Evolutionary conservation across 2,888 invertebrate genomes (phyloP).

Genomic region (Tenodera sinensis): DNA sequence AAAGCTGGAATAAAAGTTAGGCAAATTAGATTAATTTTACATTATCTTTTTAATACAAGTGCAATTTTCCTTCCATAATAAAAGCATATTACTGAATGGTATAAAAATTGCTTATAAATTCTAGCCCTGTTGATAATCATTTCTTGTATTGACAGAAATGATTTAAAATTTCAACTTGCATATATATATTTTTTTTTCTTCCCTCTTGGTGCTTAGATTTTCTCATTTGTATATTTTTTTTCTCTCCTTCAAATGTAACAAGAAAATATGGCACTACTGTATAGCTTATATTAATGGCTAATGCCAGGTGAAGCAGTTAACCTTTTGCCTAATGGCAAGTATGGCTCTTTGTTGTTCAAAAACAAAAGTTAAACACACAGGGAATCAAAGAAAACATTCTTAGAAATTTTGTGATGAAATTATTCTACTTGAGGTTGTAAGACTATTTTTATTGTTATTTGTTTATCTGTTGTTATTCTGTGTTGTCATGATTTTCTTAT

Average conservation of each 20-base stretch:
- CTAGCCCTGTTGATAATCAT: not conserved
- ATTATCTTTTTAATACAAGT: no score
- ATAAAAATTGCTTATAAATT: no score
- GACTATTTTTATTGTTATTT: not conserved
- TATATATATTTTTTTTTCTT: not conserved
- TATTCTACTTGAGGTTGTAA: not conserved
- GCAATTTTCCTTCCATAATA: no score
- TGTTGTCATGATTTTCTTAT: not conserved
- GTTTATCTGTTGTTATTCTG: not conserved
- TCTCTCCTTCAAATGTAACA: not conserved
- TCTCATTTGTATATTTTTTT: not conserved
- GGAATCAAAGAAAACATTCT: not conserved
- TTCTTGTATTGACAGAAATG: not conserved
- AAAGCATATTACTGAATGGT: no score
- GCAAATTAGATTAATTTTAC: no score
- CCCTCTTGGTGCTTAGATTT: not conserved
- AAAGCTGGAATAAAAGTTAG: no score
- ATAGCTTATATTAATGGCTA: not conserved
- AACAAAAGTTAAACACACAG: not conserved
- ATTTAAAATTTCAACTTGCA: not conserved
- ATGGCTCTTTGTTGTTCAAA: not conserved
- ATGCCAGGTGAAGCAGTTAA: slow-evolving; percentile 16
- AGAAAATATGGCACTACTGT: not conserved
- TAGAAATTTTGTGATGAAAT: not conserved
- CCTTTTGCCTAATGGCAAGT: slow-evolving; percentile 10